Evolutionary conservation across 2,888 invertebrate genomes (phyloP), one percentile per base, ranked within the genome.

Genomic region (Orgyia antiqua): DNA sequence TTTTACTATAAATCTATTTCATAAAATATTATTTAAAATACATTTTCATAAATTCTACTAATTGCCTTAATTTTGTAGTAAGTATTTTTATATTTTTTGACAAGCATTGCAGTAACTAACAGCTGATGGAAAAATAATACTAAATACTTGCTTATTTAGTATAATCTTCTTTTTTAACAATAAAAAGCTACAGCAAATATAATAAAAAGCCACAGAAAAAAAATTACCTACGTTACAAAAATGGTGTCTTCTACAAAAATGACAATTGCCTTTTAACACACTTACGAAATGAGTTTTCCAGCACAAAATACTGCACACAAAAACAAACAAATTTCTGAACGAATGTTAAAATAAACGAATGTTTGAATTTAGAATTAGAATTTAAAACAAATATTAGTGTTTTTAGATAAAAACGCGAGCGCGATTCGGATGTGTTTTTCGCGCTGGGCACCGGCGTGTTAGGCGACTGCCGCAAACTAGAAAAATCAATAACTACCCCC

Each of bases 401-500:
- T 65, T 68, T 70, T 64, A 70, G 51, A 51, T 50, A 57, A 62
- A 64, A 68, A 65, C 74, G 73, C 79, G 78, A 72, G 76, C 80
- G 76, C 82, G 79, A 49, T 58, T 60, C 45, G 48, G 64, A 61
- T 59, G 68, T 73, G 71, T 78, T 80, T 79, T 84, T 83, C 78
- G 82, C 79, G 80, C 72, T 78, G 68, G 70, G 68, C 64, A 76
- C 82, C 82, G 84, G 80, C 79, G 66, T 72, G 73, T 63, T 69
- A 54, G 62, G 63, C 68, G 72, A 84, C 84, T 86, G 82, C 83
- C 79, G 84, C 84, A 86, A 78, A 75, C 77, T 77, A 45, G 76
- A 66, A 83, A 84, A 84, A 84, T 84, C 83, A 78, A 83, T 84
- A 83, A 58, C 76, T 53, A 77, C 77, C 82, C 67, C 58, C 64